Evolutionary conservation across 2,113 vertebrate genomes (phyloP), one percentile per base, ranked within the genome.

Genomic region (Theristicus caerulescens): DNA sequence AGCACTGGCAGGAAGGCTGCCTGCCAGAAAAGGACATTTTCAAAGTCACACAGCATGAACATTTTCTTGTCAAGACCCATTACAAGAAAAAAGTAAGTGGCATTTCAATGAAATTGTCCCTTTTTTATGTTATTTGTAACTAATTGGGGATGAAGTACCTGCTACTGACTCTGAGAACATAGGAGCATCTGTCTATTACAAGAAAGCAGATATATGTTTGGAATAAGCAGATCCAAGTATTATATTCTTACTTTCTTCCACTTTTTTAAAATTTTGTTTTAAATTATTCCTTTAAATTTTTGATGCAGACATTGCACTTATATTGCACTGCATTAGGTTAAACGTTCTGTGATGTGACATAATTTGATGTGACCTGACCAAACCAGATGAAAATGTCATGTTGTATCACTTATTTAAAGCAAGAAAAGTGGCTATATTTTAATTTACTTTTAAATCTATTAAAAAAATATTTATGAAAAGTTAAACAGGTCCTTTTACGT

Each of bases 11-110:
- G 76, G 40, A 95, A 96, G 83, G 29, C 79, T 96, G 85, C 22
- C 81, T 97, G 85, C 47, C 76, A 96, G 93, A 78, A 90, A 96
- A 95, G 59, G 88, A 51, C 87, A 96, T 97, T 97, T 97, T 97
- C 93, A 98, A 98, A 96, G 92, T 97, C 91, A 97, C 90, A 96
- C 88, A 96, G 84, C 78, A 92, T 78, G 88, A 97, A 89, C 25
- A 54, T 86, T 96, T 94, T 93, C 77, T 93, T 96, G 95, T 97
- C 94, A 96, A 73, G 86, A 96, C 42, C 70, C 61, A 95, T 96
- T 97, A 96, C 21, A 90, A 95, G 76, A 51, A 96, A 94, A 97
- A 95, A 83, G 64, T 87, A 95, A 96, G 85, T 94, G 79, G 38
- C 70, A 97, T 97, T 97, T 97, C 81, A 93, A 49, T 94, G 47